Conservation (phyloP, 2,113 vertebrate species). For the Trogon melanurus region DNA sequence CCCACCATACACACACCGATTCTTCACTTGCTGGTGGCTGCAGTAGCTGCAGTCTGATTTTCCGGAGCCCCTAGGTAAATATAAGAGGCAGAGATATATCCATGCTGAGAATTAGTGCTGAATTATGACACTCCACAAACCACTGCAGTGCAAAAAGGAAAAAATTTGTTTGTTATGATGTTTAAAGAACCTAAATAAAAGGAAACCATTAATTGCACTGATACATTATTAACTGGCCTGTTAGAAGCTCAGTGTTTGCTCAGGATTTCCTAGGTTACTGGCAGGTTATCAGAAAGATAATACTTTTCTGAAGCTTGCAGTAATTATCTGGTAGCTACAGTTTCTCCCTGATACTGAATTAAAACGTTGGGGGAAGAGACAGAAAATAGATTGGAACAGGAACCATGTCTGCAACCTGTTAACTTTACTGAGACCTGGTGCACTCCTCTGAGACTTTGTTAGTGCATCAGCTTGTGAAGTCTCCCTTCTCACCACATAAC, state of each 20-base stretch:
- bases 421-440: not conserved
- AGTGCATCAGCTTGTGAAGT: not conserved
- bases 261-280: not conserved
- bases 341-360: not conserved
- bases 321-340: not conserved
- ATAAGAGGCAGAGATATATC: not conserved
- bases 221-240: not conserved
- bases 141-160: not conserved
- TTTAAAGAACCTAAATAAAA: not conserved
- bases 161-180: not conserved
- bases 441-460: not conserved
- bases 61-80: not conserved
- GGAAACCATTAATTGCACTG: not conserved
- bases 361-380: not conserved
- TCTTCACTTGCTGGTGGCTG: not conserved
- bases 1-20: fast-evolving
- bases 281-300: not conserved
- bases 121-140: not conserved
- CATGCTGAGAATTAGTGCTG: not conserved
- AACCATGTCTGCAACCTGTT: not conserved
- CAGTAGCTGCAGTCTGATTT: not conserved
- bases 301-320: not conserved
- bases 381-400: not conserved
- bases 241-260: not conserved
- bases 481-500: not conserved